Evolutionary conservation across 2,113 vertebrate genomes (phyloP), one percentile per base, ranked within the genome.

Genomic region (Sprattus sprattus): DNA sequence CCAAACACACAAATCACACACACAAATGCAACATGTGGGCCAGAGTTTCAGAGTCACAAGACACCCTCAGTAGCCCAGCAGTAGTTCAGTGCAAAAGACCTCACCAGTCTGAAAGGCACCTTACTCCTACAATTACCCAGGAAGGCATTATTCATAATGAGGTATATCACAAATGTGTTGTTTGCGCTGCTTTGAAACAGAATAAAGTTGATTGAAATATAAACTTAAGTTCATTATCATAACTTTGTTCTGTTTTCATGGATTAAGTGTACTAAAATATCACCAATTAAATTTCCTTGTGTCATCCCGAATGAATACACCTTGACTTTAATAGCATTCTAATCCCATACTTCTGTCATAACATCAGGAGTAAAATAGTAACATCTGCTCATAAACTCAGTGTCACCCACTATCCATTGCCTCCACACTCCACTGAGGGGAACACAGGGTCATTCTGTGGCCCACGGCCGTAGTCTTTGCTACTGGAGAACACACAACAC

Each of bases 1-100:
- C 67, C 64, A 84, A 89, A 85, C 16, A 46, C 64, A 28, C 64
- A 71, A 25, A 13, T 10, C 25, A 39, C 32, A 32, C 71, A 32
- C 25, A 78, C 25, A 13, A 25, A 71, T 32, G 64, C 64, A 71
- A 32, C n/a, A 71, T 32, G 64, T 71, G 64, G 64, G 25, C 28
- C 25, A 28, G 6, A 71, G 64, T 71, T 25, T 32, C 64, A 71
- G 25, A 71, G 64, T 71, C 64, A 71, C 64, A 71, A 71, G 64
- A 32, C 10, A 2, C 64, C 10, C 64, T 28, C 22, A 67, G 64
- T 39, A 39, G 39, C 39, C 39, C 39, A 39, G n/a, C 39, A 60
- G 57, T 3, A 18, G 22, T 6, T 64, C 22, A n/a, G 57, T 64
- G 20, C 20, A 64, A 64, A 28, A 3, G 10, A 25, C 7, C 11